Percentiles rank a stretch among this genome's conserved stretches.
phyloP scores from a whole-genome alignment of 2,113 vertebrate species.

The Variabilichromis moorii region DNA sequence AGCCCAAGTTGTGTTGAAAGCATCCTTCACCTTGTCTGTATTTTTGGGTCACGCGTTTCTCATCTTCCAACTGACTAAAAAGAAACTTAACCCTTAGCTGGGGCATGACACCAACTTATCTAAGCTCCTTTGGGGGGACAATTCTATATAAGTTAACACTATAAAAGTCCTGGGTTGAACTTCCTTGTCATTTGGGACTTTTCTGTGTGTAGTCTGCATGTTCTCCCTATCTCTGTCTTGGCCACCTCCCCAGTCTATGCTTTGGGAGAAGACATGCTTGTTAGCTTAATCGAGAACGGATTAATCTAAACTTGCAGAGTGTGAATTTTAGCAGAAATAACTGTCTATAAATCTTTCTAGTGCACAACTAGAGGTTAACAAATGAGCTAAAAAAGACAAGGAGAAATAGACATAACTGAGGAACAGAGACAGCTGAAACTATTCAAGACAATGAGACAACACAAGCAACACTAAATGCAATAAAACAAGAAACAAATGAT shows the following conservation, averaged over 20 bases:
- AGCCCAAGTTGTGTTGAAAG: background rate
- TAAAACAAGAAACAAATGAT: background rate
- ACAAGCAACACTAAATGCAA: background rate
- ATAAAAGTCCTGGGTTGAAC: background rate
- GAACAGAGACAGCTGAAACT: background rate
- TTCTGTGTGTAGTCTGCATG: background rate
- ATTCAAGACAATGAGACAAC: accelerated
- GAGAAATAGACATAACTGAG: background rate
- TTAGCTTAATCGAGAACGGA: background rate
- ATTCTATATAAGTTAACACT: accelerated
- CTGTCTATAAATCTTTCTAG: background rate
- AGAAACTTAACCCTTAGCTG: background rate
- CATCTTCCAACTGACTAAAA: background rate
- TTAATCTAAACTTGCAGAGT: background rate
- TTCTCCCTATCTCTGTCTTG: background rate
- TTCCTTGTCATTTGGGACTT: background rate
- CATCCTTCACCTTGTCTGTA: background rate
- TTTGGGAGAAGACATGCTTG: background rate
- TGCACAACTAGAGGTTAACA: background rate
- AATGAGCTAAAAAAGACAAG: background rate
- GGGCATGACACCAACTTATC: background rate
- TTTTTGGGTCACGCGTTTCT: background rate
- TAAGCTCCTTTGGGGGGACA: background rate
- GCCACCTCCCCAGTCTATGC: accelerated
- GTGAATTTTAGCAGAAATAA: background rate